phyloP scores from a whole-genome alignment of 2,888 invertebrate genomes.

The Drosophila trichaetosa region DNA sequence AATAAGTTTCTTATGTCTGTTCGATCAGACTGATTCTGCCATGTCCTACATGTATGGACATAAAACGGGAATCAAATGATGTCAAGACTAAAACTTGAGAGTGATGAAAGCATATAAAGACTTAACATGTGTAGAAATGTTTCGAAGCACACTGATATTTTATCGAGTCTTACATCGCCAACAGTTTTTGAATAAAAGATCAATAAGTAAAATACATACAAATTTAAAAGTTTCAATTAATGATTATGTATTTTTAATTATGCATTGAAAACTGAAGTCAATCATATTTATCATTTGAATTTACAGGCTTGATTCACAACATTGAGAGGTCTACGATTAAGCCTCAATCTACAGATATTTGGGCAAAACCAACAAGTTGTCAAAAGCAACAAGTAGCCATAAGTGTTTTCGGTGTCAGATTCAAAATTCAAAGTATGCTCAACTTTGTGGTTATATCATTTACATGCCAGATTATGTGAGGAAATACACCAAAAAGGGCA shows the following conservation, averaged over 20 bases:
- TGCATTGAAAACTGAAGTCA: background rate
- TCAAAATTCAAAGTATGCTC: slow-evolving; percentile 58
- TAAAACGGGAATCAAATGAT: background rate
- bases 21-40: background rate
- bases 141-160: too few relatives aligned
- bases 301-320: background rate
- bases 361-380: slow-evolving; percentile 43
- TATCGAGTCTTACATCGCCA: too few relatives aligned
- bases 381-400: slow-evolving; percentile 38
- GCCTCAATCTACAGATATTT: slow-evolving; percentile 5
- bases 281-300: background rate
- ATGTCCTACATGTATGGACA: background rate
- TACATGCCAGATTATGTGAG: slow-evolving; percentile 67
- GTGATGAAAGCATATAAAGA: background rate
- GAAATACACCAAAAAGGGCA: slow-evolving; percentile 58
- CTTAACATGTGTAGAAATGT: too few relatives aligned
- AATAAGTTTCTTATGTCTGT: slow-evolving; percentile 1
- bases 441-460: slow-evolving; percentile 71
- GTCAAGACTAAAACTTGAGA: background rate
- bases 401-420: slow-evolving; percentile 26
- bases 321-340: background rate
- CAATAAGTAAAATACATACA: background rate
- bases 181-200: too few relatives aligned
- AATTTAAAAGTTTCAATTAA: background rate
- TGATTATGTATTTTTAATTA: background rate